Conservation (phyloP, 2,113 vertebrate genomes). For the Petrocephalus microphthalmus region DNA sequence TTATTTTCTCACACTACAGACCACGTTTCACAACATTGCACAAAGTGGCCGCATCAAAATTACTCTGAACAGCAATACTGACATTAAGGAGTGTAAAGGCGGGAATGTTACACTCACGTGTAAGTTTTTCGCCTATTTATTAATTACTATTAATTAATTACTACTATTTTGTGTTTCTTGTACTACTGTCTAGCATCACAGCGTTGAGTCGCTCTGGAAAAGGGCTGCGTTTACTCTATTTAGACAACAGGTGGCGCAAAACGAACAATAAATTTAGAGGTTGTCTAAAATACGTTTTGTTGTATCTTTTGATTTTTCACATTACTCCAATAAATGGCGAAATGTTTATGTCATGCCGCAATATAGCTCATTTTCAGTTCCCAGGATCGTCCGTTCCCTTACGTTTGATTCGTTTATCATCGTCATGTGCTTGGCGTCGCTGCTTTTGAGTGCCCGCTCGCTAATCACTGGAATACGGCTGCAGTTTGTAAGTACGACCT, state of each 20-base stretch:
- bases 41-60: constrained; percentile 87
- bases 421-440: constrained; percentile 72
- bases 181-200: background rate
- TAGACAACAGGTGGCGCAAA: background rate
- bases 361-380: constrained; percentile 53
- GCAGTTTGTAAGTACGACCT: constrained; percentile 72
- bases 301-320: background rate
- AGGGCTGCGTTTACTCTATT: background rate
- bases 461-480: constrained; percentile 74
- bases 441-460: constrained; percentile 77
- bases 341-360: background rate
- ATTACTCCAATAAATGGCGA: background rate
- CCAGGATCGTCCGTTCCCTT: constrained; percentile 76
- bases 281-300: background rate
- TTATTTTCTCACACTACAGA: constrained; percentile 53
- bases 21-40: constrained; percentile 82
- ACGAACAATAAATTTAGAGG: background rate
- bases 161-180: background rate
- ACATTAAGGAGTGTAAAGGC: constrained; percentile 80
- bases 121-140: constrained; percentile 57
- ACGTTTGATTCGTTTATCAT: constrained; percentile 78
- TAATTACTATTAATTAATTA: too few relatives aligned
- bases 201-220: background rate
- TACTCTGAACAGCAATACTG: constrained; percentile 70
- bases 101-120: constrained; percentile 79